Evolutionary conservation across 2,888 invertebrate genomes (phyloP).

Genomic region (Oligia latruncula): DNA sequence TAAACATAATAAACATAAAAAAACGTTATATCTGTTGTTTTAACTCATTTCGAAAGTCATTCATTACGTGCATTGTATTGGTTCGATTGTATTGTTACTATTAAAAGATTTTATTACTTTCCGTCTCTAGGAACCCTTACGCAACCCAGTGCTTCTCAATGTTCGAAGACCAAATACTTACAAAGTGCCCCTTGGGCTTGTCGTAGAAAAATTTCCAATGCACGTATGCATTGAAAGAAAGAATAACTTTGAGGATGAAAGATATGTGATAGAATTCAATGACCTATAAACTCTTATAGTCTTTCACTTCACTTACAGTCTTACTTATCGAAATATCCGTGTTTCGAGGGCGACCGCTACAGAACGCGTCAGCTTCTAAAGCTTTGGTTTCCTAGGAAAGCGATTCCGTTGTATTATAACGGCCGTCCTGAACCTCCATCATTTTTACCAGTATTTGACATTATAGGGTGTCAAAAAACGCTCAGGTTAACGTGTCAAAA

Average conservation of each 20-base stretch:
- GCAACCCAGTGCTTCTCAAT: slow-evolving; percentile 16
- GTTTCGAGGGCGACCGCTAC: background rate
- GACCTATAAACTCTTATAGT: background rate
- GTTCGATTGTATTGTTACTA: slow-evolving; percentile 79
- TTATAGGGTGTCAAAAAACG: background rate
- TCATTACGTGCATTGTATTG: slow-evolving; percentile 82
- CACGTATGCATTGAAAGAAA: background rate
- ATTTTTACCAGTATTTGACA: background rate
- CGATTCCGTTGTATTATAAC: background rate
- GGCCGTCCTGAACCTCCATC: too few relatives aligned
- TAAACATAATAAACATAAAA: slow-evolving; percentile 88
- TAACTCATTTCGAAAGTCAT: slow-evolving; percentile 89
- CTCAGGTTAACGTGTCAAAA: background rate
- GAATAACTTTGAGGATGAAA: background rate
- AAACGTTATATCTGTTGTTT: slow-evolving; percentile 89
- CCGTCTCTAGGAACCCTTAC: slow-evolving; percentile 52
- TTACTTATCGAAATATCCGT: background rate
- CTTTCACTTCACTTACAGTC: too few relatives aligned
- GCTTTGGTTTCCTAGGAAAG: background rate
- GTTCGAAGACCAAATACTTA: background rate
- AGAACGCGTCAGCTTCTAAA: background rate
- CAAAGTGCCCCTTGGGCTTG: background rate
- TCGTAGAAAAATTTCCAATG: background rate
- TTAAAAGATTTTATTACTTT: slow-evolving; percentile 75
- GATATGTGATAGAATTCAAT: background rate